phyloP scores from a whole-genome alignment of 2,888 invertebrate species.

The Tetragnatha montana region DNA sequence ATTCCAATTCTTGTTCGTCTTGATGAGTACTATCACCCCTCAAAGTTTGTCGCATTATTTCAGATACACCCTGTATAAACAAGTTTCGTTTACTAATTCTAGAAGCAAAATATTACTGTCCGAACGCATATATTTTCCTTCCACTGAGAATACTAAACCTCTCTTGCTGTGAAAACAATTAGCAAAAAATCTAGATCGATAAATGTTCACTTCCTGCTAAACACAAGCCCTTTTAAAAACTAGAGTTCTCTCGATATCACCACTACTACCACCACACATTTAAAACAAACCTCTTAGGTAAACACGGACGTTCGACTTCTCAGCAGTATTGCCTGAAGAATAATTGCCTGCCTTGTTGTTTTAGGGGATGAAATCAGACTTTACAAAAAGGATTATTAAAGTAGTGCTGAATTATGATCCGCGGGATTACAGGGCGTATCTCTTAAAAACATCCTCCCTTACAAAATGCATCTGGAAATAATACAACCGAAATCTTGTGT shows the following conservation, averaged over 20 bases:
- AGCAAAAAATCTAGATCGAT: too few relatives aligned
- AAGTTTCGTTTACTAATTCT: too few relatives aligned
- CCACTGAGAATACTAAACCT: too few relatives aligned
- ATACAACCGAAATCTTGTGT: slow-evolving; percentile 38
- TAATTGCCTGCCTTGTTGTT: slow-evolving; percentile 40
- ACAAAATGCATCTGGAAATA: slow-evolving; percentile 28
- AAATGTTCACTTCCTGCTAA: too few relatives aligned
- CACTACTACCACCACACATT: background rate
- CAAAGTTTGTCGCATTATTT: too few relatives aligned
- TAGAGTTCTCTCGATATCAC: background rate
- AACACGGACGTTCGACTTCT: background rate
- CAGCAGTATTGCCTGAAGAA: background rate
- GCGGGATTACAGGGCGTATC: slow-evolving; percentile 45
- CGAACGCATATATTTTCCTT: too few relatives aligned
- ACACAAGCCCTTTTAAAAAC: too few relatives aligned
- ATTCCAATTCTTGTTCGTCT: too few relatives aligned
- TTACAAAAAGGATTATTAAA: slow-evolving; percentile 58
- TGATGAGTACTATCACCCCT: too few relatives aligned
- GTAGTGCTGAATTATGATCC: slow-evolving; percentile 46
- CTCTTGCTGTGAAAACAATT: too few relatives aligned
- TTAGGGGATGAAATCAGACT: slow-evolving; percentile 52
- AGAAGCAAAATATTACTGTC: too few relatives aligned
- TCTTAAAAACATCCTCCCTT: slow-evolving; percentile 50
- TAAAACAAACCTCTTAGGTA: background rate
- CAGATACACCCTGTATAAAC: too few relatives aligned